phyloP scores from a whole-genome alignment of 2,797 vertebrate genomes.

The Rhinoraja longicauda region DNA sequence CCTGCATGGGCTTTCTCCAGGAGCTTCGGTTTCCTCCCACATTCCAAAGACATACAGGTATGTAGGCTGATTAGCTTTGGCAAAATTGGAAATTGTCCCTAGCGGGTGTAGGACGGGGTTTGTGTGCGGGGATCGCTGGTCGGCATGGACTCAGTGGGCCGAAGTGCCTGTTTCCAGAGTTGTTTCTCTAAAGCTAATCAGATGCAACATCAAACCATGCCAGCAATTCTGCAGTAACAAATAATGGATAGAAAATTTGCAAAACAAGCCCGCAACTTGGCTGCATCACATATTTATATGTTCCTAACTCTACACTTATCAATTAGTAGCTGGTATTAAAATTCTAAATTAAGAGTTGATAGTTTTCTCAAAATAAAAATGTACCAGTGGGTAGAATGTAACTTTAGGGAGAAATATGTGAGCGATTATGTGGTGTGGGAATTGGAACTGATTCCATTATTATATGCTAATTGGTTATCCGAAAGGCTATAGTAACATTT shows the following conservation, averaged over 20 bases:
- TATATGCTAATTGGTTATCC: conserved; percentile 26
- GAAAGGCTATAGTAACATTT: conserved; percentile 17
- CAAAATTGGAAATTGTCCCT: no score
- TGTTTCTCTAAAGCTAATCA: no score
- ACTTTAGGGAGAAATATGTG: conserved; percentile 16
- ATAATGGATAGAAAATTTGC: neutral
- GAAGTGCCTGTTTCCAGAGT: no score
- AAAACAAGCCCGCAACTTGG: neutral
- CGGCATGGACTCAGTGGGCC: no score
- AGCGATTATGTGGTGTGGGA: neutral
- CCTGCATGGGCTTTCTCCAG: no score
- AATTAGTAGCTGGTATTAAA: neutral
- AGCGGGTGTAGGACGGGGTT: no score
- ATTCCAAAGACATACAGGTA: no score
- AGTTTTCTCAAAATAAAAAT: conserved; percentile 16
- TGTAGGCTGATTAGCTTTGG: no score
- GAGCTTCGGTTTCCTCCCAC: no score
- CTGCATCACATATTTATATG: neutral
- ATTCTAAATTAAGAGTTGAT: neutral
- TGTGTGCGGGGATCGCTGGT: no score
- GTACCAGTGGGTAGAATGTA: neutral
- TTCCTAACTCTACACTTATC: neutral
- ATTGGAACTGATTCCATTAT: conserved; percentile 15
- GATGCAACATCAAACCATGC: neutral
- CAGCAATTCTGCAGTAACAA: neutral